Evolutionary conservation across 92 coral and sea anemone species (phyloP), one percentile per base, ranked within the genome.

Genomic region (Phenganax marumi): DNA sequence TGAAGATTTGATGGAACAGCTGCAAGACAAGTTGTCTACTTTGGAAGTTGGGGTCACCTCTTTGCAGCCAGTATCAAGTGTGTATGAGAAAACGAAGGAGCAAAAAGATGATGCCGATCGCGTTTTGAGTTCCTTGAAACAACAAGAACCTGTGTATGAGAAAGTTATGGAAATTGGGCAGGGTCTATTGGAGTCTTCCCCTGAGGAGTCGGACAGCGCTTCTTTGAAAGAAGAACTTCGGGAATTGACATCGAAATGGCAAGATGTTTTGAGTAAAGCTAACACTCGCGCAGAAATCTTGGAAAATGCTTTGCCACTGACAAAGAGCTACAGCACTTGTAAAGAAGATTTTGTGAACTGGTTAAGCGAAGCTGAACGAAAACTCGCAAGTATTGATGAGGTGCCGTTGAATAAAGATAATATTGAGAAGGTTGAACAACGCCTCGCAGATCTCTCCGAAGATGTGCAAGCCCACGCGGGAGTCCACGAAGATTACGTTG

Each of bases 111-210:
- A 87, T 18, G 76, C 89, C 0, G 97, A 90, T 55, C 89, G 93
- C 72, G 91, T 89, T 8, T 49, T 78, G 14, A 89, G 84, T n/a
- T 94, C 91, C 65, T 85, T 90, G 78, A 93, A 86, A 72, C 97
- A 89, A 53, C 97, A 92, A 8, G 97, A 95, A 65, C 98, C 98
- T 50, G 91, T 95, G 65, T 95, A 87, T 64, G 93, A 90, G 74
- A 87, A 87, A 64, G 77, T 92, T 10, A 80, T 84, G 19, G 90
- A 86, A 53, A 84, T 86, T 76, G 98, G 97, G 23, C 76, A 61
- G 8, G 93, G 88, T 22, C 87, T 91, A 19, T 81, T 95, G 68
- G 92, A 88, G 62, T 61, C 73, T 13, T 85, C 89, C 17, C 90
- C 93, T 11, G 97, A 92, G 47, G 90, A 90, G 7, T 91, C 93